phyloP scores from a whole-genome alignment of 2,113 vertebrate species.

The Tetrax tetrax region DNA sequence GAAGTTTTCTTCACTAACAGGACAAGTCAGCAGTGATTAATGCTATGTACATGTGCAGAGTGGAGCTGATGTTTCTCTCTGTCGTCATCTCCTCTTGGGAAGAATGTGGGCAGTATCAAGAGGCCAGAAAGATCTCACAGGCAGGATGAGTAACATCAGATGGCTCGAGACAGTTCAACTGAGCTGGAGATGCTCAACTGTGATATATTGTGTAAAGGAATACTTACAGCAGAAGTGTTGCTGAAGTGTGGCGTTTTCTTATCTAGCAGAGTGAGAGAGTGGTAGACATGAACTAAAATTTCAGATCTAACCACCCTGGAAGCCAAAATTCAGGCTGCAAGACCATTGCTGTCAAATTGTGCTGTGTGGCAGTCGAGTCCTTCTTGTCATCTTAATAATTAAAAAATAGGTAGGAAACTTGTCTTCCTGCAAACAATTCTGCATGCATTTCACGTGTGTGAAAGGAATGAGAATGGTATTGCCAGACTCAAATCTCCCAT shows the following conservation, averaged over 20 bases:
- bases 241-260: background rate
- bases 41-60: background rate
- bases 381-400: background rate
- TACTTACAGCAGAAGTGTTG: background rate
- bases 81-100: background rate
- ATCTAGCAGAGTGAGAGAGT: background rate
- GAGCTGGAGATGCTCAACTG: background rate
- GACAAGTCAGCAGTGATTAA: background rate
- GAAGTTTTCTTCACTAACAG: background rate
- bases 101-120: background rate
- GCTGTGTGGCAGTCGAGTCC: background rate
- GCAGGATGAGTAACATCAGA: constrained; percentile 8
- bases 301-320: background rate
- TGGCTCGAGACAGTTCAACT: background rate
- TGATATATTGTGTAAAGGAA: background rate
- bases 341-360: background rate
- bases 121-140: background rate
- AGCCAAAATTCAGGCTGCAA: background rate
- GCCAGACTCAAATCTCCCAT: background rate
- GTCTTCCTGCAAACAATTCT: background rate
- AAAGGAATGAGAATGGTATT: background rate
- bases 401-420: background rate
- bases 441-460: fast-evolving
- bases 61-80: background rate
- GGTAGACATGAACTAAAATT: background rate